phyloP scores from a whole-genome alignment of 2,888 invertebrate genomes.

The Catocala nupta region DNA sequence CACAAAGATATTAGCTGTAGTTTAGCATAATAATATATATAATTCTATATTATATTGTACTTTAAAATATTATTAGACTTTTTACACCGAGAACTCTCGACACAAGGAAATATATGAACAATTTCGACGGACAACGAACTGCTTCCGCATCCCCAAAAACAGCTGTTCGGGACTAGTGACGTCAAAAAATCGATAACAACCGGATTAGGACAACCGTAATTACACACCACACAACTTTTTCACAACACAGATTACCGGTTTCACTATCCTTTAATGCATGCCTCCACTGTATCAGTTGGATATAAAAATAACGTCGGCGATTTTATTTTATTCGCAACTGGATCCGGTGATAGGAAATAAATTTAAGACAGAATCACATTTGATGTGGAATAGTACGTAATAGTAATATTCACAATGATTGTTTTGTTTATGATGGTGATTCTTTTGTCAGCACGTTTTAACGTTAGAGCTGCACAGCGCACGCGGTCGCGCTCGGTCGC shows the following conservation, averaged over 20 bases:
- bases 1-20: no score
- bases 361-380: conserved; percentile 42
- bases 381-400: conserved; percentile 31
- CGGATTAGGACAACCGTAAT: conserved; percentile 65
- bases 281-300: conserved; percentile 52
- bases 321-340: conserved; percentile 35
- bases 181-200: conserved; percentile 79
- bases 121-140: conserved; percentile 43
- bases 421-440: conserved; percentile 66
- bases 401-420: conserved; percentile 53
- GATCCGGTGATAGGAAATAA: conserved; percentile 10
- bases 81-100: conserved; percentile 23
- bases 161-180: conserved; percentile 78
- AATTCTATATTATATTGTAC: conserved; percentile 1
- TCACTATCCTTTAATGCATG: conserved; percentile 63
- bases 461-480: conserved; percentile 54
- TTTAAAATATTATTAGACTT: conserved; percentile 22
- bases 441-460: conserved; percentile 61
- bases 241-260: conserved; percentile 72
- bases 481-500: conserved; percentile 77
- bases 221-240: conserved; percentile 68
- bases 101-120: conserved; percentile 27
- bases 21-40: no score
- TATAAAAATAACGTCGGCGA: conserved; percentile 42
- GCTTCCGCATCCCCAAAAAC: conserved; percentile 74